Percentiles rank a stretch among this genome's conserved stretches.
Evolutionary conservation across 2,113 vertebrate species (phyloP).

Genomic region (Myrmophylax atrothorax): DNA sequence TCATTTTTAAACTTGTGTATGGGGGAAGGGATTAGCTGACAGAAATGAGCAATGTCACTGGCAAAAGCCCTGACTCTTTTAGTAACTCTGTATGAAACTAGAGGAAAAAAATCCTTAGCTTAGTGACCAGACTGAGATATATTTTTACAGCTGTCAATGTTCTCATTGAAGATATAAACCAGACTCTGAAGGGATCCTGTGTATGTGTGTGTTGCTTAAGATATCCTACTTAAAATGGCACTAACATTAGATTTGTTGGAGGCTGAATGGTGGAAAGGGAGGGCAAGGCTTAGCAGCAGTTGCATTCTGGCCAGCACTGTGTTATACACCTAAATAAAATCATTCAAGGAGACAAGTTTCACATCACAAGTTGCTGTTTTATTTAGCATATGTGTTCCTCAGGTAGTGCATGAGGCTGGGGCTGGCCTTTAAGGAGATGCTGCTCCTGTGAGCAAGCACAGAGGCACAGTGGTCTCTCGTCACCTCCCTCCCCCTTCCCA

Average conservation of each 20-base stretch:
- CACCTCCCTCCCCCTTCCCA: background rate
- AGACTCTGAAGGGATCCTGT: conserved; percentile 49
- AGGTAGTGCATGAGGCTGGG: background rate
- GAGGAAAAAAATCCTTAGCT: conserved; percentile 32
- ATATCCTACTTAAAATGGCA: background rate
- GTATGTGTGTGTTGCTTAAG: background rate
- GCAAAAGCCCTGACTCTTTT: conserved; percentile 20
- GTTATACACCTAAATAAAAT: background rate
- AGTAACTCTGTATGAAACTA: conserved; percentile 41
- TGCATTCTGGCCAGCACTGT: background rate
- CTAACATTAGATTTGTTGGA: background rate
- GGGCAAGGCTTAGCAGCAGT: background rate
- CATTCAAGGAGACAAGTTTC: background rate
- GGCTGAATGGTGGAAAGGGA: background rate
- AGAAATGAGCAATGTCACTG: conserved; percentile 44
- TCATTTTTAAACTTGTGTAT: conserved; percentile 19
- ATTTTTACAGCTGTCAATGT: conserved; percentile 60
- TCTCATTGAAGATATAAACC: conserved; percentile 54
- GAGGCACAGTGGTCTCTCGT: background rate
- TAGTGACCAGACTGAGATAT: conserved; percentile 26
- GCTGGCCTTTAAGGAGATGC: background rate
- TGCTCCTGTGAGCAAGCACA: background rate
- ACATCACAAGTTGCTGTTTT: background rate
- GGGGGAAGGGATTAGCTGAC: background rate
- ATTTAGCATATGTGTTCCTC: background rate